Evolutionary conservation across 2,797 vertebrate genomes (phyloP).

Genomic region (Melopsittacus undulatus): DNA sequence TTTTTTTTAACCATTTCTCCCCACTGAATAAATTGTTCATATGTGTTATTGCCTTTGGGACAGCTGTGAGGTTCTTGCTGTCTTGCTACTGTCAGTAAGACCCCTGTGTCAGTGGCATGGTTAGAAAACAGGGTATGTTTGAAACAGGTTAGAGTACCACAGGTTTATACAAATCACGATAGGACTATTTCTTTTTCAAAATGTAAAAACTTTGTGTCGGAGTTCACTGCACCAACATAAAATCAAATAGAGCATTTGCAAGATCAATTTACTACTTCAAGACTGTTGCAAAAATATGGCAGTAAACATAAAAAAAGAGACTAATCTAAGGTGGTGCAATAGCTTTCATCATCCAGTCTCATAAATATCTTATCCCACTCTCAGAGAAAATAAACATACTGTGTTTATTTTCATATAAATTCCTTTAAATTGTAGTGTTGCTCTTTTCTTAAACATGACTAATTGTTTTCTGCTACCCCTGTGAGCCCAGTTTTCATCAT

Average conservation of each 20-base stretch:
- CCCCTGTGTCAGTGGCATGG: neutral
- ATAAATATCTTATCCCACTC: constrained; percentile 68
- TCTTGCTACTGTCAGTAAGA: neutral
- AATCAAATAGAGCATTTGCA: constrained; percentile 68
- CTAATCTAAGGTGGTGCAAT: constrained; percentile 73
- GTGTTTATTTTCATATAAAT: constrained; percentile 72
- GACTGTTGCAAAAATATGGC: constrained; percentile 64
- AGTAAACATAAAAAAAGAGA: constrained; percentile 72
- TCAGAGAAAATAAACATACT: constrained; percentile 10
- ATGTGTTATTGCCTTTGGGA: neutral
- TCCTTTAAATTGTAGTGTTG: constrained; percentile 70
- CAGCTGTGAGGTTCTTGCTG: neutral
- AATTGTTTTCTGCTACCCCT: constrained; percentile 63
- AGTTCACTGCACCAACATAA: neutral
- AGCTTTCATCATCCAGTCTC: constrained; percentile 74
- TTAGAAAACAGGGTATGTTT: neutral
- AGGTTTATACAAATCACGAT: neutral
- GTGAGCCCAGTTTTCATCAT: constrained; percentile 31
- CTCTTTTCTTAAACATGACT: constrained; percentile 52
- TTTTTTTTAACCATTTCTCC: neutral
- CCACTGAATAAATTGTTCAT: neutral
- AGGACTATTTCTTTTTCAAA: neutral
- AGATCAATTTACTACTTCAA: constrained; percentile 70
- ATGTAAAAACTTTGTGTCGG: neutral
- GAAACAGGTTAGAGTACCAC: neutral